Evolutionary conservation across 2,113 vertebrate genomes (phyloP).

Genomic region (Pelusios castaneus): DNA sequence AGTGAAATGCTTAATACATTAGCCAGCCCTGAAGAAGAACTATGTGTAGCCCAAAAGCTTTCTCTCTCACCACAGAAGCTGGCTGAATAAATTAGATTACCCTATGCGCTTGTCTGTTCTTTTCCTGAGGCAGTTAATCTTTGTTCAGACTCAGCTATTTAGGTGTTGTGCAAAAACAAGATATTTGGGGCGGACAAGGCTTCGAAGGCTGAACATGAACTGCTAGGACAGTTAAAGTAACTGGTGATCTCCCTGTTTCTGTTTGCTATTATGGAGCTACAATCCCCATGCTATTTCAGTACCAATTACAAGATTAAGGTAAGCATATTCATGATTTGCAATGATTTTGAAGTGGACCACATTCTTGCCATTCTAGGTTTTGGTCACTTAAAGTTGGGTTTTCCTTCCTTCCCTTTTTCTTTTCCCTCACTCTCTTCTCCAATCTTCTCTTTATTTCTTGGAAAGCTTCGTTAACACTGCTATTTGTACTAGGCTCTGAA

Average conservation of each 20-base stretch:
- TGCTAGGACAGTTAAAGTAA: not conserved
- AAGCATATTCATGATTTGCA: not conserved
- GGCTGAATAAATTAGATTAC: no score
- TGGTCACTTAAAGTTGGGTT: no score
- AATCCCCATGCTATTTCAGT: not conserved
- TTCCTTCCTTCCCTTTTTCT: no score
- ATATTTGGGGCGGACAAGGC: not conserved
- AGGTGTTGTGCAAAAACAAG: not conserved
- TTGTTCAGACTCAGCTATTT: not conserved
- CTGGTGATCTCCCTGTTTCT: no score
- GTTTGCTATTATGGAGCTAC: fast-evolving
- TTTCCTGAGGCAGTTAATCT: not conserved
- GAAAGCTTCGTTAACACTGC: not conserved
- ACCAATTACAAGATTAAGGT: not conserved
- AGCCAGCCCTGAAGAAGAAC: no score
- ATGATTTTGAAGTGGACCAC: not conserved
- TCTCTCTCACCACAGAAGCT: no score
- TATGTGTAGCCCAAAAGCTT: no score
- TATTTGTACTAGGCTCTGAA: not conserved
- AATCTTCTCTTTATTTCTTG: not conserved
- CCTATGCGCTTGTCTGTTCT: no score
- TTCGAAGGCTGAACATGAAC: not conserved
- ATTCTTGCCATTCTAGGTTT: not conserved
- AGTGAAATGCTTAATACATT: no score
- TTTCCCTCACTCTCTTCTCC: not conserved